Conservation (phyloP, 2,113 vertebrate species). For the Clinocottus analis region DNA sequence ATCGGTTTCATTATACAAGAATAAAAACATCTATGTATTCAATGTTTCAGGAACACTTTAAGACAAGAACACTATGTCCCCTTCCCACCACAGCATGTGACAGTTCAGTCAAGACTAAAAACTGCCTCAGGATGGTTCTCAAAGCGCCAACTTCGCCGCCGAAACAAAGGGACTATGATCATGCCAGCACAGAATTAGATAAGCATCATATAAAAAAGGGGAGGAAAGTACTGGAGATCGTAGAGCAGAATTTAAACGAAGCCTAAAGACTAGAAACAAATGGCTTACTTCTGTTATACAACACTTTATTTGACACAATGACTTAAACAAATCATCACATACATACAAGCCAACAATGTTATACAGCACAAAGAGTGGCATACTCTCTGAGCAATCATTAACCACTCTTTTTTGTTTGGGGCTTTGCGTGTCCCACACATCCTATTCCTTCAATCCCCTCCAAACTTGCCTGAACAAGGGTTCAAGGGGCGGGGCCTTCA, state of each 20-base stretch:
- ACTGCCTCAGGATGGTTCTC: neutral
- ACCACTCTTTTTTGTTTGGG: no score
- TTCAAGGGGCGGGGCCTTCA: no score
- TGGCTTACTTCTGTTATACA: neutral
- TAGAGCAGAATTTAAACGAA: neutral
- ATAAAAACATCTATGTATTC: neutral
- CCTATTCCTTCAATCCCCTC: no score
- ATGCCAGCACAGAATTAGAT: neutral
- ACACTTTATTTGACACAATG: neutral
- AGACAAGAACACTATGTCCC: conserved; percentile 3
- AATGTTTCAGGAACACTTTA: neutral
- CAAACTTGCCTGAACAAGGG: no score
- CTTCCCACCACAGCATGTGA: conserved; percentile 26
- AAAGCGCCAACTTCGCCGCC: neutral
- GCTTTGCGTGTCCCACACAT: no score
- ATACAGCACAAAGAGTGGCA: no score
- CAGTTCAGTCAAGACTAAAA: conserved; percentile 1
- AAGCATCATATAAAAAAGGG: neutral
- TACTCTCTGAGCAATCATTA: no score
- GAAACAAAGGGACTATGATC: neutral
- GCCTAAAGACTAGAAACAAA: neutral
- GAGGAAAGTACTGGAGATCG: neutral
- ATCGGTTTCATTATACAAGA: neutral
- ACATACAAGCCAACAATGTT: no score
- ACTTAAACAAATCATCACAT: neutral